Evolutionary conservation across 92 coral and sea anemone species (phyloP).

Genomic region (Plumapathes pennacea): DNA sequence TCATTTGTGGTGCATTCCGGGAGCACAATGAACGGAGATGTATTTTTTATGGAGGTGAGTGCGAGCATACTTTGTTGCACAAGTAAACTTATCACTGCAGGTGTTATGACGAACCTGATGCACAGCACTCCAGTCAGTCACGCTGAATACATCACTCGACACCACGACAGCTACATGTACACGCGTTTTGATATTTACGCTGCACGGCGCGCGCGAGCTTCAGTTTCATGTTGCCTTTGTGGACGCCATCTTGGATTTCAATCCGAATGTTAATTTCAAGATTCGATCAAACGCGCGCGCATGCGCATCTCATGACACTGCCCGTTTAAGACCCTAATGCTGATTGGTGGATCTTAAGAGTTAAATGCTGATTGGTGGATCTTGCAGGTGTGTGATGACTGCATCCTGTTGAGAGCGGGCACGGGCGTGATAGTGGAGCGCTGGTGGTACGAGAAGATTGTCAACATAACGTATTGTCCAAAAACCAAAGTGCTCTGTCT

Average conservation of each 20-base stretch:
- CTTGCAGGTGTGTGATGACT: slow-evolving; percentile 89
- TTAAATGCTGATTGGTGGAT: background rate
- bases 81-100: background rate
- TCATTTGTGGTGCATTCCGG: slow-evolving; percentile 99
- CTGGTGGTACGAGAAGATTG: slow-evolving; percentile 99
- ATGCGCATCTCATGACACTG: too few relatives aligned
- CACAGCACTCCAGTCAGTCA: too few relatives aligned
- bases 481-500: slow-evolving; percentile 93
- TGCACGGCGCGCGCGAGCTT: too few relatives aligned
- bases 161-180: too few relatives aligned
- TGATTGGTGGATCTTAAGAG: too few relatives aligned
- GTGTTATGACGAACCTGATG: too few relatives aligned
- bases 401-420: slow-evolving; percentile 87
- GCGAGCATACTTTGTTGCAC: background rate
- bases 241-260: background rate
- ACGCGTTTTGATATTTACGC: too few relatives aligned
- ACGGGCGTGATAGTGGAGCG: slow-evolving; percentile 86
- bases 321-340: too few relatives aligned
- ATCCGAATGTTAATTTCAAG: too few relatives aligned
- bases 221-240: background rate
- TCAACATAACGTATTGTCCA: slow-evolving; percentile 91
- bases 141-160: too few relatives aligned
- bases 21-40: slow-evolving; percentile 90
- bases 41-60: slow-evolving; percentile 95
- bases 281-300: too few relatives aligned